phyloP scores from a whole-genome alignment of 2,888 invertebrate genomes.

The Drosophila fulvimacula region DNA sequence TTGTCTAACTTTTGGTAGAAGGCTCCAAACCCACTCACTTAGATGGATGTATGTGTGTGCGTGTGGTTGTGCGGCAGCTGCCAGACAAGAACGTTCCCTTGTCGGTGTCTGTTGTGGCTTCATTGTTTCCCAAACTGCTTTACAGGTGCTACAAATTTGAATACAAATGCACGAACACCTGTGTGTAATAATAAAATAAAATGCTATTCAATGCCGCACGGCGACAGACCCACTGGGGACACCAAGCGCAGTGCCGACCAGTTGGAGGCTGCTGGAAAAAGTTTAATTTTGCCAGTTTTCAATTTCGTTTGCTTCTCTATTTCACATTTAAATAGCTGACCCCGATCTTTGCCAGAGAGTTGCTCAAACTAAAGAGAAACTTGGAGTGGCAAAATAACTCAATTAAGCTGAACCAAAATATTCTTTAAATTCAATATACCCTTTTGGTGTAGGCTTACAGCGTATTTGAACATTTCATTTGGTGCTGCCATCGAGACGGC shows the following conservation, averaged over 20 bases:
- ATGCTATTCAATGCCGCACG: slow-evolving; percentile 67
- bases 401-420: not conserved
- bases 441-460: slow-evolving; percentile 1
- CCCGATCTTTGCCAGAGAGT: not conserved
- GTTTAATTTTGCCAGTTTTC: slow-evolving; percentile 53
- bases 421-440: slow-evolving; percentile 10
- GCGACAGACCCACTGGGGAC: slow-evolving; percentile 50
- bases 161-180: slow-evolving; percentile 73
- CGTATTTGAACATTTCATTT: slow-evolving; percentile 41
- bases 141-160: slow-evolving; percentile 79
- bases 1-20: slow-evolving; percentile 65
- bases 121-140: slow-evolving; percentile 74
- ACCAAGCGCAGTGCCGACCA: slow-evolving; percentile 1
- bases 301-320: slow-evolving; percentile 43
- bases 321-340: slow-evolving; percentile 25
- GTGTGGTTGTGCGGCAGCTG: slow-evolving; percentile 21
- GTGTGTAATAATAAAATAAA: slow-evolving; percentile 77
- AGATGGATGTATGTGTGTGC: slow-evolving; percentile 5
- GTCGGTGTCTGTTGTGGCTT: slow-evolving; percentile 57
- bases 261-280: slow-evolving; percentile 32
- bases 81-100: slow-evolving; percentile 36
- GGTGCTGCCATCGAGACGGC: slow-evolving; percentile 52
- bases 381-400: not conserved
- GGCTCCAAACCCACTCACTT: slow-evolving; percentile 28
- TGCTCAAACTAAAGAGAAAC: not conserved